phyloP scores from a whole-genome alignment of 2,888 invertebrate genomes.

The Drosophila pseudotakahashii region DNA sequence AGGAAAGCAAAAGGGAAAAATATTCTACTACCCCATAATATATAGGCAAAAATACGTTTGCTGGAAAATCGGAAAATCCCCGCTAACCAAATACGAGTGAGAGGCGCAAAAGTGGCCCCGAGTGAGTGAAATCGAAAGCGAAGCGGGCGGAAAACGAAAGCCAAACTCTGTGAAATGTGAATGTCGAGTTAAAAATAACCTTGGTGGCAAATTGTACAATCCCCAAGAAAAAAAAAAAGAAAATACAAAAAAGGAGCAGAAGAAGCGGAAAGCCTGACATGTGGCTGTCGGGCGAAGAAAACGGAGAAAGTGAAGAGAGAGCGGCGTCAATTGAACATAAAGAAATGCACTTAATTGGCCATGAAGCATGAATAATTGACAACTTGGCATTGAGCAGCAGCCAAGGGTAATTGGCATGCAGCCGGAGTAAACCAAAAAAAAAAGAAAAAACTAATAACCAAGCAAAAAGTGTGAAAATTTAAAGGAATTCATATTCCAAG shows the following conservation, averaged over 20 bases:
- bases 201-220: conserved; percentile 54
- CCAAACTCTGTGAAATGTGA: conserved; percentile 46
- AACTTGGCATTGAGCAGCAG: conserved; percentile 27
- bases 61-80: conserved; percentile 27
- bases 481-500: not conserved
- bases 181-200: conserved; percentile 64
- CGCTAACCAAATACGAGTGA: conserved; percentile 14
- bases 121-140: conserved; percentile 37
- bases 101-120: not conserved
- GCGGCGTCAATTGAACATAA: conserved; percentile 29
- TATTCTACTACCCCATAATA: conserved; percentile 6
- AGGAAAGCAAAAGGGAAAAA: conserved; percentile 8
- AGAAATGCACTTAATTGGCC: conserved; percentile 49
- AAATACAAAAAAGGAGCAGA: not conserved
- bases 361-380: conserved; percentile 57
- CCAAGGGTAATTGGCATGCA: conserved; percentile 30
- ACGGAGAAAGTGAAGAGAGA: conserved; percentile 15
- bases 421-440: conserved; percentile 1
- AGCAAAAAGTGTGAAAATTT: conserved; percentile 1
- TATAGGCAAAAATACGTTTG: conserved; percentile 11
- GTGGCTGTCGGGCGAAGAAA: conserved; percentile 18
- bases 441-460: not conserved
- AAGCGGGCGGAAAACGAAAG: conserved; percentile 13
- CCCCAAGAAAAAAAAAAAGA: not conserved
- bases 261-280: conserved; percentile 10